These are phyloP conservation scores for Chrysemys picta DNA, from an alignment of 2,113 vertebrate genomes.

Conservation along the genomic window DNA sequence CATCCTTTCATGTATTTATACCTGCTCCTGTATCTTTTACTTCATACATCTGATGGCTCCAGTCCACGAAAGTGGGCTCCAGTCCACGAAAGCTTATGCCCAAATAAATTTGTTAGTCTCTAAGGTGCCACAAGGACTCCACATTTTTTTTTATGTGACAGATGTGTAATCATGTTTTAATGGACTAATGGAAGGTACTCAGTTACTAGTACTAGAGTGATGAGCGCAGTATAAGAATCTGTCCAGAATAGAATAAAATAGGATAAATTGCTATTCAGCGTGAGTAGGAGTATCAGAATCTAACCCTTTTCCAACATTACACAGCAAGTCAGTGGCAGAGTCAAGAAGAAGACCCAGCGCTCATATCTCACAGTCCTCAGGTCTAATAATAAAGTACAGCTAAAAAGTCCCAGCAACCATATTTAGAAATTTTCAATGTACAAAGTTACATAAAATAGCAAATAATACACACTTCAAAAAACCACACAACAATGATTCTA, in stretches of 20 bases:
- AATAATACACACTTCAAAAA: background rate
- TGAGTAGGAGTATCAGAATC: background rate
- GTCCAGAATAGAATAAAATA: background rate
- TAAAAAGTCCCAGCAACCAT: background rate
- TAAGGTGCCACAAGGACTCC: too few species aligned
- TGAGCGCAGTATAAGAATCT: background rate
- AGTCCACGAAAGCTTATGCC: too few species aligned
- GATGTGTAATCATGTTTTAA: background rate
- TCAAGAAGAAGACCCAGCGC: background rate
- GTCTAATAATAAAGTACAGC: background rate
- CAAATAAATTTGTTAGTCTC: too few species aligned
- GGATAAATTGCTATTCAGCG: background rate
- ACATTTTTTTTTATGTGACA: background rate
- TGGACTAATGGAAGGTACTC: background rate
- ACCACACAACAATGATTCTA: background rate
- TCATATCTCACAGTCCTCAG: background rate
- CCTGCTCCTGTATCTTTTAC: too few species aligned
- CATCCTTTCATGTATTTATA: too few species aligned
- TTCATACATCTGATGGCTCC: too few species aligned
- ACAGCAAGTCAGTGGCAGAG: background rate
- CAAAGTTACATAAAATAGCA: background rate
- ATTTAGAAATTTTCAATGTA: background rate
- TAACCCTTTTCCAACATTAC: background rate
- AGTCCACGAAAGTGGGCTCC: too few species aligned
- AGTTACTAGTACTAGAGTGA: background rate